phyloP scores from a whole-genome alignment of 2,113 vertebrate genomes.

The Nycticryphes semicollaris region DNA sequence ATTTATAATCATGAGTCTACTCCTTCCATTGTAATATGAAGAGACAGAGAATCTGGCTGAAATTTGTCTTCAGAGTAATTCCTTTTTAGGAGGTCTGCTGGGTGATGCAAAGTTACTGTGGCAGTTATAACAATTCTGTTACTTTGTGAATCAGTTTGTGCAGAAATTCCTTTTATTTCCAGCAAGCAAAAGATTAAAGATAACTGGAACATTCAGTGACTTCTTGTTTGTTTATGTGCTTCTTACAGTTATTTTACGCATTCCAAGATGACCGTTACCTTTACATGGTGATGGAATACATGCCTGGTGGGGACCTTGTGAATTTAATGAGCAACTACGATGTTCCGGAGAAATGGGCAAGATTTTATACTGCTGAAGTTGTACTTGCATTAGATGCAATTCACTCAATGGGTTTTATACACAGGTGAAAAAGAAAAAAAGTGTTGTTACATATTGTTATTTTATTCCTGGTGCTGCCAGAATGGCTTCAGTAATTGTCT shows the following conservation, averaged over 20 bases:
- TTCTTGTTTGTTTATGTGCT: not conserved
- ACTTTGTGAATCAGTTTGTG: not conserved
- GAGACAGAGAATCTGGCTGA: not conserved
- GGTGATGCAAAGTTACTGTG: not conserved
- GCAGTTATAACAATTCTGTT: not conserved
- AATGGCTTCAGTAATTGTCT: not conserved
- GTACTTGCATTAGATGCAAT: constrained; percentile 97
- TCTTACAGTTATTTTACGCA: constrained; percentile 91
- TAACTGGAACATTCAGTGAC: not conserved
- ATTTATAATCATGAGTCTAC: not conserved
- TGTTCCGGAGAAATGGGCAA: constrained; percentile 97
- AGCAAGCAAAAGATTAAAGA: not conserved
- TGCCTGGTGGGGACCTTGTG: constrained; percentile 97
- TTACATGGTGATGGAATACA: constrained; percentile 99
- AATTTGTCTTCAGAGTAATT: not conserved
- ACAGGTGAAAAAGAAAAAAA: constrained; percentile 81
- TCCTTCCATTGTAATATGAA: not conserved
- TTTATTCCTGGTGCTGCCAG: not conserved
- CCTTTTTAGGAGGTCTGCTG: not conserved
- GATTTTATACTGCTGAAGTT: constrained; percentile 98
- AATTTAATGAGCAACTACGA: constrained; percentile 99
- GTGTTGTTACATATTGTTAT: not conserved
- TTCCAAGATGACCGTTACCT: constrained; percentile 99
- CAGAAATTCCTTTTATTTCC: not conserved
- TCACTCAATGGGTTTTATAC: constrained; percentile 99